Evolutionary conservation across 2,113 vertebrate genomes (phyloP).

Genomic region (Rallus limicola): DNA sequence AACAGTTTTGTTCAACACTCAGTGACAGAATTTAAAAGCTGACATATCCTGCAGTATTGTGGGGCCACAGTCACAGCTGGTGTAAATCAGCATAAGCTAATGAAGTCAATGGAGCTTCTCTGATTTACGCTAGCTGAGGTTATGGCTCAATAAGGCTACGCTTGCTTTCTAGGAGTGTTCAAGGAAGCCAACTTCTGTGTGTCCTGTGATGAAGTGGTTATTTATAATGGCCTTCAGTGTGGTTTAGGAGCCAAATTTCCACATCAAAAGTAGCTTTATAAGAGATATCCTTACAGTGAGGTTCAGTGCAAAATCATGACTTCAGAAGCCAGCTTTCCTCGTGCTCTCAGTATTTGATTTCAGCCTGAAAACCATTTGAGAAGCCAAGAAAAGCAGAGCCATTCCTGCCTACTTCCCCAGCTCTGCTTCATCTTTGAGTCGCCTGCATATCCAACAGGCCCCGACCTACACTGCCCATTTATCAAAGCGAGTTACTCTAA

Average conservation of each 20-base stretch:
- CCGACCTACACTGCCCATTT: conserved; percentile 51
- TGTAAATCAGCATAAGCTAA: conserved; percentile 48
- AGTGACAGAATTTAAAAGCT: conserved; percentile 49
- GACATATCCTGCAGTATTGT: conserved; percentile 29
- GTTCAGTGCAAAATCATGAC: conserved; percentile 73
- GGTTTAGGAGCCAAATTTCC: conserved; percentile 68
- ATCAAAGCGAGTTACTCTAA: conserved; percentile 66
- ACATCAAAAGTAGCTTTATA: conserved; percentile 76
- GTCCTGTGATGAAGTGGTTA: conserved; percentile 72
- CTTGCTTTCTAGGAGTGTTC: conserved; percentile 67
- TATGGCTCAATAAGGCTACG: conserved; percentile 56
- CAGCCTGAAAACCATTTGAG: conserved; percentile 61
- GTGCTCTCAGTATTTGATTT: conserved; percentile 73
- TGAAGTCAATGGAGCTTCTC: conserved; percentile 42
- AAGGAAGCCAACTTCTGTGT: conserved; percentile 69
- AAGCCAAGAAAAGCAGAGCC: conserved; percentile 76
- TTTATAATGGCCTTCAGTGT: conserved; percentile 74
- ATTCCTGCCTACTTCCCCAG: conserved; percentile 72
- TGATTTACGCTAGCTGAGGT: conserved; percentile 57
- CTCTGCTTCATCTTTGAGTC: conserved; percentile 67
- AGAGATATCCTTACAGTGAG: conserved; percentile 71
- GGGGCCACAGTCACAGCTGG: conserved; percentile 41
- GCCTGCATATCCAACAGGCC: conserved; percentile 58
- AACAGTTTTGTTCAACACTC: conserved; percentile 52
- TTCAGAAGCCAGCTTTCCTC: conserved; percentile 72